phyloP scores from a whole-genome alignment of 1,140 invertebrate species.

The Penaeus indicus region DNA sequence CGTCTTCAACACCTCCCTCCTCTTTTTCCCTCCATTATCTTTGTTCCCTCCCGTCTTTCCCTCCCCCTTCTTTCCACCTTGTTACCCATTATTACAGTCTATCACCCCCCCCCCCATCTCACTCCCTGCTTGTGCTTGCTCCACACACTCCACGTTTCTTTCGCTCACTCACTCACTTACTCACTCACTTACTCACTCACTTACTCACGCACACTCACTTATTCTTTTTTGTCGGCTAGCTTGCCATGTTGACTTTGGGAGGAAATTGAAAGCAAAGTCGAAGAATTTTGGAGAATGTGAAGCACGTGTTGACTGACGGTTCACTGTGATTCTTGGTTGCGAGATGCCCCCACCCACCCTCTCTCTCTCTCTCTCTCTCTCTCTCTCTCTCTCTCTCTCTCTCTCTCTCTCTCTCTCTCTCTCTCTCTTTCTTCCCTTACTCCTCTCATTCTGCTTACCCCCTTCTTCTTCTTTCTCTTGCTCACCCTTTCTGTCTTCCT shows the following conservation, averaged over 20 bases:
- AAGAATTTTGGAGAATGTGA: no score
- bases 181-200: constrained; percentile 11
- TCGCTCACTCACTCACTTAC: constrained; percentile 1
- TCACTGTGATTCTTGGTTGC: neutral
- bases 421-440: neutral
- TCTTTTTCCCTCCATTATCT: neutral
- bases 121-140: neutral
- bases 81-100: neutral
- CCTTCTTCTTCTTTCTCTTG: neutral
- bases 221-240: neutral
- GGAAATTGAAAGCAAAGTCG: no score
- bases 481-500: neutral
- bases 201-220: constrained; percentile 19
- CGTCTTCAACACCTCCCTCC: neutral
- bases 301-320: no score
- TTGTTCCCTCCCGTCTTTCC: neutral
- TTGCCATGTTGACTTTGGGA: no score
- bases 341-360: neutral
- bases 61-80: neutral
- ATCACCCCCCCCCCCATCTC: neutral
- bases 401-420: neutral
- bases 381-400: neutral
- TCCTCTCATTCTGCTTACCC: no score
- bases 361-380: neutral
- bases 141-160: no score